Evolutionary conservation across 2,888 invertebrate genomes (phyloP), one percentile per base, ranked within the genome.

Genomic region (Coleophora deauratella): DNA sequence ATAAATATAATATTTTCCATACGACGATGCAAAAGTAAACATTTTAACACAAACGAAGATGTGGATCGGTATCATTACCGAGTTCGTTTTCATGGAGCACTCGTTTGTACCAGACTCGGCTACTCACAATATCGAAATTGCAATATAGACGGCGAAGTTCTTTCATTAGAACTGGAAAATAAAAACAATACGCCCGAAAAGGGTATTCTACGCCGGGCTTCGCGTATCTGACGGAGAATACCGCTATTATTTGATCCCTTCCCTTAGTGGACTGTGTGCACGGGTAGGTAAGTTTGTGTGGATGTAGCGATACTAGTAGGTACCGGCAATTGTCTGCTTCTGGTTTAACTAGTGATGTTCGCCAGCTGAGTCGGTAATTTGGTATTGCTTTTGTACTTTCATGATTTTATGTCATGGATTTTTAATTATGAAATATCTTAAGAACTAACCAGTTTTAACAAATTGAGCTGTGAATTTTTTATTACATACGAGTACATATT

Each of bases 151-250:
- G 66, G 74, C 68, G 72, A 80, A 81, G 71, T 80, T 80, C 76
- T 81, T 82, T 82, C 81, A 84, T 84, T 84, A 81, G 72, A 74
- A 73, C 75, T 75, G 68, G 68, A 79, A 77, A 80, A 82, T 80
- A 84, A 82, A 82, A 82, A 78, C 81, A 81, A 84, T 79, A 82
- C 77, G 77, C 80, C 75, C 79, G 77, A 79, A 82, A 82, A 82
- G 80, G 82, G 80, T 81, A 80, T 21, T 3, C 21, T 21, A 21
- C 21, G 6, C 75, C 72, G 72, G 68, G 67, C 62, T 69, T 21
- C 73, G 76, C 78, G 75, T 79, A 79, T 75, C 74, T 72, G 73
- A 65, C 69, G 63, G 72, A 76, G 77, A 75, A 78, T 78, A 75
- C 73, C 77, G n/a, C 73, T 76, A 81, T 82, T 82, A 82, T 21